These are phyloP conservation scores for Parambassis ranga DNA, from an alignment of 2,797 vertebrate genomes.

Conservation along the genomic window DNA sequence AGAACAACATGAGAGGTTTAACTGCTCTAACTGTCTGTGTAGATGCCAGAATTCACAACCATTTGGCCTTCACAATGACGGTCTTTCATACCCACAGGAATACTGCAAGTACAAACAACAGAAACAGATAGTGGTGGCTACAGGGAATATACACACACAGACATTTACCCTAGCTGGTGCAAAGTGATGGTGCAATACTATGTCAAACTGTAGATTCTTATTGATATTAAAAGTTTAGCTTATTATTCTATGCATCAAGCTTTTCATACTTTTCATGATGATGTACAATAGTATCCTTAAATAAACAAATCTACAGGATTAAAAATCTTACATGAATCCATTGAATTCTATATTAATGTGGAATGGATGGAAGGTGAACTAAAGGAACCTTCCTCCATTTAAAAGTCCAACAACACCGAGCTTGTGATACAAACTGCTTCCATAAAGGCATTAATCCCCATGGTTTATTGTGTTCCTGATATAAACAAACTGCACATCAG, in stretches of 20 bases:
- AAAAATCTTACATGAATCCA: neutral
- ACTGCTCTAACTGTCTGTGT: constrained; percentile 9
- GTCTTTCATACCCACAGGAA: constrained; percentile 4
- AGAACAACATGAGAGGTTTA: constrained; percentile 25
- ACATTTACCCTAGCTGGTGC: neutral
- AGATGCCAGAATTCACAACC: constrained; percentile 12
- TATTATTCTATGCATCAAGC: no score
- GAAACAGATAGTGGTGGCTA: neutral
- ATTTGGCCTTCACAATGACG: constrained; percentile 31
- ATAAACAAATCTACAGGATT: neutral
- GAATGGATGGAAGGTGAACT: neutral
- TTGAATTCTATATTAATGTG: neutral
- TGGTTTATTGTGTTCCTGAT: neutral
- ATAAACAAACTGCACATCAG: neutral
- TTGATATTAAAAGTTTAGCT: neutral
- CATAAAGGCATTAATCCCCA: constrained; percentile 8
- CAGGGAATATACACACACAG: neutral
- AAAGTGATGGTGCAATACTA: neutral
- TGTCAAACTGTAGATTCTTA: neutral
- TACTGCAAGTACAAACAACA: neutral
- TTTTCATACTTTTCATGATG: no score
- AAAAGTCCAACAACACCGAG: constrained; percentile 5
- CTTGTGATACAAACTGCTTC: neutral
- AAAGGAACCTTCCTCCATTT: neutral
- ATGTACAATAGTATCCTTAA: neutral